Evolutionary conservation across 1,140 invertebrate genomes (phyloP), one percentile per base, ranked within the genome.

Genomic region (Dreissena rostriformis): DNA sequence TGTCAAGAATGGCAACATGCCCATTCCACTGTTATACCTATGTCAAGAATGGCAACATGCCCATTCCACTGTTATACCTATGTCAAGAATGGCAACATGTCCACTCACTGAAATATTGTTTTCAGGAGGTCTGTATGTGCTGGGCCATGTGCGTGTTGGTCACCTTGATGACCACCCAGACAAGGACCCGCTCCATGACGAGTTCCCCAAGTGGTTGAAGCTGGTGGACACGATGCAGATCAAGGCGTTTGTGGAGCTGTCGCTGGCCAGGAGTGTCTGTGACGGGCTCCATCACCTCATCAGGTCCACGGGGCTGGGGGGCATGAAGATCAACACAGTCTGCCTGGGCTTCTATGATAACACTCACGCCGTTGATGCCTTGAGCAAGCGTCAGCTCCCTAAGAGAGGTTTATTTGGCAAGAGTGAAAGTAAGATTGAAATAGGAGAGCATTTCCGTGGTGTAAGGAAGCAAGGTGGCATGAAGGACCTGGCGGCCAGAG

Each of bases 241-340:
- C 1, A 99, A 99, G 94, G 98, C 99, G 0, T 99, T 99, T 93
- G 96, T 99, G 2, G 98, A 99, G 94, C 92, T 99, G 0, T 99
- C 98, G 0, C 94, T 99, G 1, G 96, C 98, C 0, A 94, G 95
- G 68, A 96, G 95, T 14, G 96, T 99, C 0, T 95, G 98, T 15
- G 96, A 97, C 88, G 99, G 99, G 26, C 95, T 99, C 8, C 97
- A 97, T 82, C 98, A 99, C 93, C 94, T 99, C 66, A 96, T 98
- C 28, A 95, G 98, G 49, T 94, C 99, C 65, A 97, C 97, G 19
- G 99, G 99, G 14, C 95, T 99, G 88, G 99, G 99, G 5, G 99
- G 98, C 11, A 99, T 99, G 98, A 99, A 99, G 93, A 98, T 98
- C 0, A 99, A 99, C 92, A 99, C 98, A 0, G 97, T 99, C 75